Conservation (phyloP, 1,140 invertebrate species). For the Mercenaria mercenaria region DNA sequence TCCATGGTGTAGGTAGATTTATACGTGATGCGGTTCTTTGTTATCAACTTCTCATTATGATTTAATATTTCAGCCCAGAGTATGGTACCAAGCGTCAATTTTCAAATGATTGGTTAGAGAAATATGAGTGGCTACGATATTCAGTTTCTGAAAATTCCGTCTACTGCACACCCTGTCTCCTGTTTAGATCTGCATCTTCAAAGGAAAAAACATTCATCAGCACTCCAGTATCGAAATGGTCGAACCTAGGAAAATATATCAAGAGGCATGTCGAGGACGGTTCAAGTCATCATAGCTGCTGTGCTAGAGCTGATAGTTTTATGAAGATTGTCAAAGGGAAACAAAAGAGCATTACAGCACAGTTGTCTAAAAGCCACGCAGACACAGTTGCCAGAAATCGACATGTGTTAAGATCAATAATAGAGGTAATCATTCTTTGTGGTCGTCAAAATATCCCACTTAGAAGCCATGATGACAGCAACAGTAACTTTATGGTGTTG, state of each 20-base stretch:
- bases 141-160: constrained; percentile 10
- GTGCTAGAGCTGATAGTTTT: constrained; percentile 23
- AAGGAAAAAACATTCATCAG: constrained; percentile 18
- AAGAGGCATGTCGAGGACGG: not conserved
- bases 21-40: no score
- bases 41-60: no score
- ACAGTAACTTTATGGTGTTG: not conserved
- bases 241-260: constrained; percentile 17
- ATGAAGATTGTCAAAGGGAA: constrained; percentile 31
- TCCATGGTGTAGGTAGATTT: no score
- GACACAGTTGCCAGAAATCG: constrained; percentile 39
- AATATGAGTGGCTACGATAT: not conserved
- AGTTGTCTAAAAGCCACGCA: constrained; percentile 7
- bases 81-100: not conserved
- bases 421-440: constrained; percentile 53
- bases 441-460: constrained; percentile 43
- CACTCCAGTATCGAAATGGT: constrained; percentile 25
- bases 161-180: not conserved
- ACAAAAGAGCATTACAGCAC: constrained; percentile 16
- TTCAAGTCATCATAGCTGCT: constrained; percentile 47
- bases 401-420: constrained; percentile 20
- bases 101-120: not conserved
- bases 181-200: not conserved
- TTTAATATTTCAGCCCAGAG: not conserved
- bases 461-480: constrained; percentile 11